Evolutionary conservation across 2,797 vertebrate species (phyloP), one percentile per base, ranked within the genome.

Genomic region (Cichlasoma orientale): DNA sequence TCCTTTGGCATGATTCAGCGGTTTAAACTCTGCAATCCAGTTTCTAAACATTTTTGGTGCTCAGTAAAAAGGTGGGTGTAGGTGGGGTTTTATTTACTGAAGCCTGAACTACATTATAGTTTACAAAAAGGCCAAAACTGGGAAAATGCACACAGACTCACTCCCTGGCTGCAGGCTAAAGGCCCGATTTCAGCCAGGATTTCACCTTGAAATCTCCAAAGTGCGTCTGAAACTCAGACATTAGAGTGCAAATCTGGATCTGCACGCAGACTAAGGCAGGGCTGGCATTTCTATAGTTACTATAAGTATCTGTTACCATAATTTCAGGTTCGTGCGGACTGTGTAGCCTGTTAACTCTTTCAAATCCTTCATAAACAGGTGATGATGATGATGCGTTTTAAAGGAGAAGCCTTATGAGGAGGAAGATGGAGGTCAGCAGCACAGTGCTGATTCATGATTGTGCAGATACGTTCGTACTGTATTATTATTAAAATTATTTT

Each of bases 401-500:
- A 14, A 53, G 8, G 12, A 63, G 23, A 19, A 70, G 53, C 19
- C 74, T 38, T 18, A 14, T 55, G 56, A 50, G 41, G 25, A 71
- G 29, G 61, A 81, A 78, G 72, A 73, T 82, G 71, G 59, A 70
- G 72, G 66, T 54, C 13, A 53, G 16, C 29, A 66, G 55, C 57
- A 69, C 55, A 56, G 2, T 80, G 83, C 69, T 56, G 18, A 33
- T 50, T 83, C 83, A 78, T 52, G 61, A 50, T 8, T 36, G 57
- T 66, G 61, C 61, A 47, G 23, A 19, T 47, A 41, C 27, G 38
- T 23, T 66, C 23, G 38, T 4, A 21, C 23, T 18, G 16, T 16
- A 47, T 18, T 47, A 3, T 38, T 38, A 12, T 12, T 11, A n/a
- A n/a, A n/a, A 36, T 33, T 10, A 9, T 36, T 10, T 33, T 33